Percentiles rank a stretch among this genome's conserved stretches.
These are phyloP conservation scores for Cydia amplana DNA, from an alignment of 1,140 invertebrate genomes.

Conservation along the genomic window DNA sequence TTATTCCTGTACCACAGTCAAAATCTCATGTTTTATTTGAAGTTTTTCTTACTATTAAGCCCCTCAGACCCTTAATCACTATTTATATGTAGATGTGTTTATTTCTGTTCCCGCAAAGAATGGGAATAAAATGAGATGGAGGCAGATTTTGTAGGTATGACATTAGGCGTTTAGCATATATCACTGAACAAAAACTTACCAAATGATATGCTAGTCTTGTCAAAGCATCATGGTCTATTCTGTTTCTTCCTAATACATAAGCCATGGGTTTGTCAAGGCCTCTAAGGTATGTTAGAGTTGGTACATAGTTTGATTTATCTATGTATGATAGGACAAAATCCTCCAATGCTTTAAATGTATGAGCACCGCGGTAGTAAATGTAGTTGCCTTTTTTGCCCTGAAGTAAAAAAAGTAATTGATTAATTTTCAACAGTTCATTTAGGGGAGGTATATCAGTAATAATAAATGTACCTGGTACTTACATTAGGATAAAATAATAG, in stretches of 20 bases:
- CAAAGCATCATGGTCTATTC: slow-evolving; percentile 50
- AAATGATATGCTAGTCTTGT: slow-evolving; percentile 62
- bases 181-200: slow-evolving; percentile 48
- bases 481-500: slow-evolving; percentile 72
- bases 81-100: no score
- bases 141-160: no score
- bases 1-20: no score
- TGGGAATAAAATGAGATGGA: no score
- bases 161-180: no score
- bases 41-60: no score
- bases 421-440: slow-evolving; percentile 1
- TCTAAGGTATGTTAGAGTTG: slow-evolving; percentile 44
- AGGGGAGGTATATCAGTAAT: not conserved
- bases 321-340: slow-evolving; percentile 58
- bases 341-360: slow-evolving; percentile 60
- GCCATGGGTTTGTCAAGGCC: slow-evolving; percentile 53
- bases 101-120: no score
- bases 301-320: slow-evolving; percentile 51
- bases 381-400: slow-evolving; percentile 64
- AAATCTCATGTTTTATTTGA: no score
- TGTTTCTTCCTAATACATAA: slow-evolving; percentile 60
- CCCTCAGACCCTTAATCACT: no score
- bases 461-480: slow-evolving; percentile 45
- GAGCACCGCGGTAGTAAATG: slow-evolving; percentile 56
- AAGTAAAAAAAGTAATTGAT: slow-evolving; percentile 23